These are phyloP conservation scores for Philopotamus ludificatus DNA, from an alignment of 1,140 invertebrate genomes.

Conservation along the genomic window DNA sequence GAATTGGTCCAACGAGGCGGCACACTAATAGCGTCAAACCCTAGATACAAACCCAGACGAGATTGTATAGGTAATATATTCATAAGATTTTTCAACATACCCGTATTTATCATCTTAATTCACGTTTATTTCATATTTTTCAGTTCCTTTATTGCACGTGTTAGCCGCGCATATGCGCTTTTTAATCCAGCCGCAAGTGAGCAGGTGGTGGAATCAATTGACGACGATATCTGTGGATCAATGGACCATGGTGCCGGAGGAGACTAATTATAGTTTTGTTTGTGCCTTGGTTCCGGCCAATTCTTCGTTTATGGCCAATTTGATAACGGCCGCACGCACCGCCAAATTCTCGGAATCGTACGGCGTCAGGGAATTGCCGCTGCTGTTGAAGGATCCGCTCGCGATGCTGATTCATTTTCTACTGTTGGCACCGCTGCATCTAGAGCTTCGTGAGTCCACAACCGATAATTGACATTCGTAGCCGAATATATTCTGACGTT, in stretches of 20 bases:
- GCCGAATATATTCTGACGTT: too few species aligned
- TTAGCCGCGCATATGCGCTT: slow-evolving; percentile 80
- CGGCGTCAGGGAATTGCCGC: slow-evolving; percentile 68
- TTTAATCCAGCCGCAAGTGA: slow-evolving; percentile 65
- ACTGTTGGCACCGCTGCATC: slow-evolving; percentile 76
- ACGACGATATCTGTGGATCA: slow-evolving; percentile 50
- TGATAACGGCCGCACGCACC: too few species aligned
- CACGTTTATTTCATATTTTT: slow-evolving; percentile 42
- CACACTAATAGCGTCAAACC: slow-evolving; percentile 62
- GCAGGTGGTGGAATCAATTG: slow-evolving; percentile 65
- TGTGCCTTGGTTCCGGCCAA: slow-evolving; percentile 29
- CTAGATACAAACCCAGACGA: slow-evolving; percentile 72
- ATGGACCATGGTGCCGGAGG: neutral
- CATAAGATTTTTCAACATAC: neutral
- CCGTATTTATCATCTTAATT: neutral
- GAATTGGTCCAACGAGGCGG: slow-evolving; percentile 86
- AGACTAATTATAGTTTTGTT: slow-evolving; percentile 32
- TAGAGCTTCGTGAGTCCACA: slow-evolving; percentile 75
- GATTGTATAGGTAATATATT: slow-evolving; percentile 69
- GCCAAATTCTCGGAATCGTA: slow-evolving; percentile 43
- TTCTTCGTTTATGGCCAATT: too few species aligned
- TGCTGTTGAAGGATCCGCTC: slow-evolving; percentile 80
- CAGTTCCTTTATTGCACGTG: slow-evolving; percentile 86
- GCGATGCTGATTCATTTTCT: slow-evolving; percentile 85
- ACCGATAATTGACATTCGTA: slow-evolving; percentile 10